These are phyloP conservation scores for Emydura subglobosa DNA, from an alignment of 2,113 vertebrate genomes.

Conservation along the genomic window DNA sequence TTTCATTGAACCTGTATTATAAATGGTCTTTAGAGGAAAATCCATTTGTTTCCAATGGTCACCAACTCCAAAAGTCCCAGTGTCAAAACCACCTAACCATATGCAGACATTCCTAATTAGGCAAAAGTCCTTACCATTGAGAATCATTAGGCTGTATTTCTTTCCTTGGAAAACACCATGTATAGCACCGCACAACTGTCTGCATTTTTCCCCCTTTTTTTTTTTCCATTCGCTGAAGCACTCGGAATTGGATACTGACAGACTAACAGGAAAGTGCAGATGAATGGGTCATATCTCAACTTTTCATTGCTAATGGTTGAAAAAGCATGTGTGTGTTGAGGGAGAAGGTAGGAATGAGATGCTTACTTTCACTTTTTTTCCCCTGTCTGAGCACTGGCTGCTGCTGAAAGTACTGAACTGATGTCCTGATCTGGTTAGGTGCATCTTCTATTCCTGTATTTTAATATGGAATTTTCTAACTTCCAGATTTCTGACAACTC, in stretches of 20 bases:
- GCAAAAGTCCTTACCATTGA: background rate
- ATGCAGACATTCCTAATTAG: background rate
- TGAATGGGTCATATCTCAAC: background rate
- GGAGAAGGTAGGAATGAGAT: background rate
- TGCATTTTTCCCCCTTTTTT: background rate
- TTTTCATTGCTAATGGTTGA: background rate
- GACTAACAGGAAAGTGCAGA: background rate
- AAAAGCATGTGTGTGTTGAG: background rate
- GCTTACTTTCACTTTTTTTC: background rate
- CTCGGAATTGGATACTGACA: background rate
- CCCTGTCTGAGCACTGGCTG: background rate
- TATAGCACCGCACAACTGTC: background rate
- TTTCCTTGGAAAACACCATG: background rate
- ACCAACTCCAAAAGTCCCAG: background rate
- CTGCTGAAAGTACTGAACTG: background rate
- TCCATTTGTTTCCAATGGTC: background rate
- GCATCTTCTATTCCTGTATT: background rate
- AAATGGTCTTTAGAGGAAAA: background rate
- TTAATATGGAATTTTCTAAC: background rate
- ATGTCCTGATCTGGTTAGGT: fast-evolving
- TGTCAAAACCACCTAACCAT: background rate
- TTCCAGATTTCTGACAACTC: background rate
- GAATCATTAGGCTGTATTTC: background rate
- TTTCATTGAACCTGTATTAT: background rate
- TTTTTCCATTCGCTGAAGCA: background rate